A percentile compares a stretch with the other conserved stretches of the same genome.
Evolutionary conservation across 2,113 vertebrate species (phyloP).

Genomic region (Pongo abelii): DNA sequence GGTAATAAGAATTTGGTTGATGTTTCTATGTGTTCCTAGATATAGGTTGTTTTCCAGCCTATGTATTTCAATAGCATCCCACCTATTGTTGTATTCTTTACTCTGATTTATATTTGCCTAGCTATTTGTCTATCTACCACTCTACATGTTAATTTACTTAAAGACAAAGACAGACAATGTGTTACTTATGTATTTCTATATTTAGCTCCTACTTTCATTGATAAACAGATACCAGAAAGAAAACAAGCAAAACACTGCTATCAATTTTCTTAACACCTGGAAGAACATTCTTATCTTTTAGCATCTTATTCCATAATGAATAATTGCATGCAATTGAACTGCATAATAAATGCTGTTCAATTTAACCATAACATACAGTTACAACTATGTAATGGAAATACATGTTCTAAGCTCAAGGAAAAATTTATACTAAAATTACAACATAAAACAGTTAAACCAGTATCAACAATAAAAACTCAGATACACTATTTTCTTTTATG

Average conservation of each 20-base stretch:
- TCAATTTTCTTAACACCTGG: background rate
- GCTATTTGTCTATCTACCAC: background rate
- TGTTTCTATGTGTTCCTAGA: background rate
- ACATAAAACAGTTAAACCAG: background rate
- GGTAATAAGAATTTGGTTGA: background rate
- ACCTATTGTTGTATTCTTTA: background rate
- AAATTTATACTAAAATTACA: background rate
- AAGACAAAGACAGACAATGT: background rate
- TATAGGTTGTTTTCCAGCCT: background rate
- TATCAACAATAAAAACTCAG: background rate
- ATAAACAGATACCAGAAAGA: background rate
- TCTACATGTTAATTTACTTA: background rate
- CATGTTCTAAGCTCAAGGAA: background rate
- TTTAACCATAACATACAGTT: background rate
- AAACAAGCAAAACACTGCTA: background rate
- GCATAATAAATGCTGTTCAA: too few relatives aligned
- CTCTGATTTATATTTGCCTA: background rate
- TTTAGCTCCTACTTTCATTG: background rate
- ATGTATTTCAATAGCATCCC: background rate
- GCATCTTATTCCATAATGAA: background rate
- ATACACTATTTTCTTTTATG: background rate
- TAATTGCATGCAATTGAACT: background rate
- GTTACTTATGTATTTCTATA: background rate
- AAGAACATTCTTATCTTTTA: background rate
- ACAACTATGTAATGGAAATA: background rate